These are phyloP conservation scores for Octomys mimax DNA, from an alignment of 2,797 vertebrate species.

Conservation along the genomic window DNA sequence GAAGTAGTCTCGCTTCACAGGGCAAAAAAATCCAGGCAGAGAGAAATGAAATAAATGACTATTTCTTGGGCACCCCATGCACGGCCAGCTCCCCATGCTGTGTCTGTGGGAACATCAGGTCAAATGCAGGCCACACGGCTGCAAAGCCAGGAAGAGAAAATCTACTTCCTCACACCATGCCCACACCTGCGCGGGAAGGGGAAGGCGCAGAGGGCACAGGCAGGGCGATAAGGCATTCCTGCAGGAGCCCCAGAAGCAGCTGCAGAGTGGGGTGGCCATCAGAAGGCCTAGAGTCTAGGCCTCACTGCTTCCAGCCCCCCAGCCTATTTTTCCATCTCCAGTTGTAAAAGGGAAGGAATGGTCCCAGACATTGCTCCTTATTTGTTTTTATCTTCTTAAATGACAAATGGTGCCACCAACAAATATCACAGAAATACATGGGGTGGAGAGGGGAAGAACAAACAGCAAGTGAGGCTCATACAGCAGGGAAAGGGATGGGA, in stretches of 20 bases:
- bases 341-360: not conserved
- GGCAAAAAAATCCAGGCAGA: not conserved
- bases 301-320: not conserved
- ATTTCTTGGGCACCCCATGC: not conserved
- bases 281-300: not conserved
- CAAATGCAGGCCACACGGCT: not conserved
- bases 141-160: not conserved
- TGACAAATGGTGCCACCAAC: not conserved
- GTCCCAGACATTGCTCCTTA: too few relatives aligned
- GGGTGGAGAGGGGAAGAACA: not conserved
- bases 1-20: not conserved
- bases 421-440: not conserved
- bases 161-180: not conserved
- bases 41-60: not conserved
- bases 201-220: not conserved
- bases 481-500: rapidly evolving
- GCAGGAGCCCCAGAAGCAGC: not conserved
- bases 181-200: not conserved
- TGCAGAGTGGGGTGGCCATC: rapidly evolving
- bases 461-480: not conserved
- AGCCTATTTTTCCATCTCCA: not conserved
- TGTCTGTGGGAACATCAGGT: not conserved
- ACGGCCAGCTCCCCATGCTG: not conserved
- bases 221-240: not conserved
- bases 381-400: not conserved